phyloP scores from a whole-genome alignment of 2,888 invertebrate species.

The Parochlus steinenii region DNA sequence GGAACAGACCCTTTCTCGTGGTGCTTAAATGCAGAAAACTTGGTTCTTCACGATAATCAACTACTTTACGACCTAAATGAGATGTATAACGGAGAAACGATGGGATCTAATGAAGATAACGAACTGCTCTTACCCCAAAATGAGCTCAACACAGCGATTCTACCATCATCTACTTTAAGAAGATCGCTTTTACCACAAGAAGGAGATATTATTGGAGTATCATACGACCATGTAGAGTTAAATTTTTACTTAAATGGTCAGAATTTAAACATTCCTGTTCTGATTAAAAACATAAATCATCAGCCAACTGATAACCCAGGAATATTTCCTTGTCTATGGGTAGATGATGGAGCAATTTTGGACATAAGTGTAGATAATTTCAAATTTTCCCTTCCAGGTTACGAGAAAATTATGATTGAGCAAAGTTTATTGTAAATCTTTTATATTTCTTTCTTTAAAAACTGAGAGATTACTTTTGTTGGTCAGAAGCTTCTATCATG shows the following conservation, averaged over 20 bases:
- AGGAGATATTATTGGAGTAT: conserved; percentile 85
- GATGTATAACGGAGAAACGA: conserved; percentile 15
- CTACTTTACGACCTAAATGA: conserved; percentile 47
- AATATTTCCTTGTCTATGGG: conserved; percentile 37
- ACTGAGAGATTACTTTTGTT: too few relatives aligned
- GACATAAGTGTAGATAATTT: conserved; percentile 89
- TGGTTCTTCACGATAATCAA: conserved; percentile 67
- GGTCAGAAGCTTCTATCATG: too few relatives aligned
- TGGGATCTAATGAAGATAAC: conserved; percentile 3
- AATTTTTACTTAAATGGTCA: conserved; percentile 90
- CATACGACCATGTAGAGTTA: conserved; percentile 90
- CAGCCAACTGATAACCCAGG: conserved; percentile 1
- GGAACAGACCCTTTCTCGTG: conserved; percentile 83
- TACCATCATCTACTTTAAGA: conserved; percentile 26
- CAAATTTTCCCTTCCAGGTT: conserved; percentile 71
- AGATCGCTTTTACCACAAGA: conserved; percentile 54
- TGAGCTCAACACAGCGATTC: conserved; percentile 1
- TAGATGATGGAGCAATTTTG: conserved; percentile 93
- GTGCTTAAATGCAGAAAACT: conserved; percentile 83
- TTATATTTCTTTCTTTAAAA: too few relatives aligned
- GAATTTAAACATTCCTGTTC: conserved; percentile 65
- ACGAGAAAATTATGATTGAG: conserved; percentile 91
- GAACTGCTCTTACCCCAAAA: conserved; percentile 5
- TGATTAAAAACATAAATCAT: conserved; percentile 19
- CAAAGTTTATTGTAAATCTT: conserved; percentile 85